These are phyloP conservation scores for Atta cephalotes DNA, from an alignment of 1,140 invertebrate genomes.

Conservation along the genomic window DNA sequence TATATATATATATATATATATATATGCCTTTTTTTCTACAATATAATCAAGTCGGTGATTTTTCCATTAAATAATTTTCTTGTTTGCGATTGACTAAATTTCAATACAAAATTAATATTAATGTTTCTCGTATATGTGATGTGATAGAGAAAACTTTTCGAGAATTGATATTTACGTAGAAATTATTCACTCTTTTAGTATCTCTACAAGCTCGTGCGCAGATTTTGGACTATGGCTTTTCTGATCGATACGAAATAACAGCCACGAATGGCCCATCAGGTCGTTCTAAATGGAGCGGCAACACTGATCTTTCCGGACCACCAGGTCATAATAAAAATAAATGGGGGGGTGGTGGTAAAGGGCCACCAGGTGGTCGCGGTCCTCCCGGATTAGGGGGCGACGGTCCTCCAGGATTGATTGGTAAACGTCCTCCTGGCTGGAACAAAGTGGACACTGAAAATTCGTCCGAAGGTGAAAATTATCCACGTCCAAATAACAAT, in stretches of 20 bases:
- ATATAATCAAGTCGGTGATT: background rate
- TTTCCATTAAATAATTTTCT: background rate
- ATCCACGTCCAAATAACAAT: background rate
- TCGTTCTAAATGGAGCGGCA: background rate
- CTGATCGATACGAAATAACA: background rate
- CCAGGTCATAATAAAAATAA: slow-evolving; percentile 27
- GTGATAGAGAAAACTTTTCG: background rate
- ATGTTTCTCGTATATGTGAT: background rate
- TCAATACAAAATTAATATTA: background rate
- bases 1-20: too few relatives aligned
- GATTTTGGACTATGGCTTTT: background rate
- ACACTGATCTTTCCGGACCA: slow-evolving; percentile 7
- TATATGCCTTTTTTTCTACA: background rate
- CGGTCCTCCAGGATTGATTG: slow-evolving; percentile 22
- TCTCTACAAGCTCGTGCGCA: background rate
- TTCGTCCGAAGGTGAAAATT: background rate
- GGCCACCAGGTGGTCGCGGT: slow-evolving; percentile 24
- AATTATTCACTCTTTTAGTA: slow-evolving; percentile 44
- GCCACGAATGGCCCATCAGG: background rate
- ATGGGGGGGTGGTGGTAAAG: background rate
- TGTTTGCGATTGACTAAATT: background rate
- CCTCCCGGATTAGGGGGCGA: slow-evolving; percentile 4
- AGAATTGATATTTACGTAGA: background rate
- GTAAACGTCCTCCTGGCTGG: slow-evolving; percentile 33
- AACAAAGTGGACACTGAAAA: background rate